These are phyloP conservation scores for Cephalopterus ornatus DNA, from an alignment of 2,113 vertebrate species.

Conservation along the genomic window DNA sequence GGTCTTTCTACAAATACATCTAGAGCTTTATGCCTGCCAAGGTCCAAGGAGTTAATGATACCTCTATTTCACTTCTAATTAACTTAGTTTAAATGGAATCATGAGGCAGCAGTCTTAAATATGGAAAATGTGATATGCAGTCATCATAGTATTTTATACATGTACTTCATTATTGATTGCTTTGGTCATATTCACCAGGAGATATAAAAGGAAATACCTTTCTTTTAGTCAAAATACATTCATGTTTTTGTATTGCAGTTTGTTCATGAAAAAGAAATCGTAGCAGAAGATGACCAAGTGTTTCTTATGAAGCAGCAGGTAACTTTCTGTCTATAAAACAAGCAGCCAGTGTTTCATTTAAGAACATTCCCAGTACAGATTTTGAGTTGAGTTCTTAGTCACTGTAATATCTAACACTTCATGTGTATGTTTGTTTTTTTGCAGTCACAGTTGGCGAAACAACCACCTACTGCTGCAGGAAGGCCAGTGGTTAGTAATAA, in stretches of 20 bases:
- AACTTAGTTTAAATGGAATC: not conserved
- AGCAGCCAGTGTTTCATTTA: not conserved
- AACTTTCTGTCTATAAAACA: slow-evolving; percentile 11
- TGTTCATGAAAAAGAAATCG: slow-evolving; percentile 97
- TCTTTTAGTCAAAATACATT: not conserved
- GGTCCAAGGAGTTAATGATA: not conserved
- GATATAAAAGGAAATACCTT: not conserved
- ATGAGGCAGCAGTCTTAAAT: not conserved
- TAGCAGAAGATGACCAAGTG: slow-evolving; percentile 97
- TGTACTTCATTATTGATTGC: not conserved
- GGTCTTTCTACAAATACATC: not conserved
- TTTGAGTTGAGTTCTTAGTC: not conserved
- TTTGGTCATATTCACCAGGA: not conserved
- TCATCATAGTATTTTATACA: not conserved
- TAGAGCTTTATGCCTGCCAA: not conserved
- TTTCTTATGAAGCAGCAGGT: slow-evolving; percentile 98
- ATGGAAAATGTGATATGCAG: not conserved
- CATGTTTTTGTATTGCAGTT: slow-evolving; percentile 79
- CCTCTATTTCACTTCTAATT: not conserved
- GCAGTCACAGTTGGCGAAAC: slow-evolving; percentile 92
- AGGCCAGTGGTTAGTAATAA: slow-evolving; percentile 90
- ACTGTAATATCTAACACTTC: not conserved
- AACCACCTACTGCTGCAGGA: slow-evolving; percentile 89
- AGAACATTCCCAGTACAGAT: not conserved
- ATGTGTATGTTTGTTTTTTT: slow-evolving; percentile 53